Conservation (phyloP, 2,797 vertebrate species). For the Rhinella marina region DNA sequence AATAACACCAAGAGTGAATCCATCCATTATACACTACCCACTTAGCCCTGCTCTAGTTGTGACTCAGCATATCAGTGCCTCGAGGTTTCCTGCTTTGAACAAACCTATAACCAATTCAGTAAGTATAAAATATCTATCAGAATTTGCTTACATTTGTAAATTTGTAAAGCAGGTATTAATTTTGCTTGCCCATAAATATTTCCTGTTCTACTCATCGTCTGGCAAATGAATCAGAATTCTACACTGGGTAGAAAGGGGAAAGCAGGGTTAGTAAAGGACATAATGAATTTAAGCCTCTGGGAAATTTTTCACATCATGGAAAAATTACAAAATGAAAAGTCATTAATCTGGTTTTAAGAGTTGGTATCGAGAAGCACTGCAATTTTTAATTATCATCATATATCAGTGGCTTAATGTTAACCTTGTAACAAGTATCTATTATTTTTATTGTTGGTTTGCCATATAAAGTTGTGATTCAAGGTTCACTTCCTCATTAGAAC, state of each 20-base stretch:
- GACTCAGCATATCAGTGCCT: no score
- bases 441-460: conserved; percentile 14
- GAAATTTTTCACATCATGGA: background rate
- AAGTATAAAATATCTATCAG: no score
- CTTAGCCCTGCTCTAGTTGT: no score
- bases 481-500: conserved; percentile 11
- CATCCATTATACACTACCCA: no score
- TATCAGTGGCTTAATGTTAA: background rate
- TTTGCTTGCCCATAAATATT: background rate
- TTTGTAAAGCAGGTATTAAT: background rate
- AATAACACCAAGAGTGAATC: no score
- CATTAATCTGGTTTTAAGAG: background rate
- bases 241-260: background rate
- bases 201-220: background rate
- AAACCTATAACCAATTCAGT: no score
- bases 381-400: background rate
- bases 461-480: background rate
- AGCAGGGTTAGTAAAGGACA: background rate
- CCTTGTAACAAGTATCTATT: background rate
- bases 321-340: background rate
- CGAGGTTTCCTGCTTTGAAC: no score
- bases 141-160: background rate
- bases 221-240: background rate
- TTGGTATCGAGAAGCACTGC: background rate
- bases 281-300: background rate